Conservation (phyloP, 2,113 vertebrate species). For the Aspiorhynchus laticeps region DNA sequence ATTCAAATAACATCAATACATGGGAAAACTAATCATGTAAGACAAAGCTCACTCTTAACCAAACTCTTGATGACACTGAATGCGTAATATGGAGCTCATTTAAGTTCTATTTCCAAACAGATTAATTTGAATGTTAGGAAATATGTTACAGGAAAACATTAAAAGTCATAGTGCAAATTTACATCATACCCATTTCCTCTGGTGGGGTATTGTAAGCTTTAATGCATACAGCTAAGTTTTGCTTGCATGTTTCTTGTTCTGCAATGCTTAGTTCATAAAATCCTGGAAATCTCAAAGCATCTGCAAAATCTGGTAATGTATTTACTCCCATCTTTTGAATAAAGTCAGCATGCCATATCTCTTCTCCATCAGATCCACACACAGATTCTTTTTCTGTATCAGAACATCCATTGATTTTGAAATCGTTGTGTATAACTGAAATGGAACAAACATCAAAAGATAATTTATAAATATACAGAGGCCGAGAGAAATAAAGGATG, state of each 20-base stretch:
- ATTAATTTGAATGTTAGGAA: background rate
- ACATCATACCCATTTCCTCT: constrained; percentile 41
- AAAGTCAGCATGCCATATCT: background rate
- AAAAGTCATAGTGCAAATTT: no score
- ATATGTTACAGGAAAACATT: background rate
- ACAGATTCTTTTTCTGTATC: constrained; percentile 11
- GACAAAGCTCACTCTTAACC: background rate
- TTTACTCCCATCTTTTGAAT: background rate
- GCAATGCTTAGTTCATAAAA: accelerated
- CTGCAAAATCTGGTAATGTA: constrained; percentile 46
- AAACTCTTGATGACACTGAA: background rate
- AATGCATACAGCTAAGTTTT: background rate
- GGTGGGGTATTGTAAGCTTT: constrained; percentile 7
- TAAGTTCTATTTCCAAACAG: background rate
- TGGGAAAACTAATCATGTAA: background rate
- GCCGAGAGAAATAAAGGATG: background rate
- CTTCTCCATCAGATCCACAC: background rate
- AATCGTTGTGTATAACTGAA: background rate
- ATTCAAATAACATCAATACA: background rate
- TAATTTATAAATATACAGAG: background rate
- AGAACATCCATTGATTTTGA: background rate
- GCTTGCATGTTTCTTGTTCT: background rate
- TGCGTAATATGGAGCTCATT: background rate
- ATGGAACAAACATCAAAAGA: background rate
- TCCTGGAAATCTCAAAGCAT: accelerated